phyloP scores from a whole-genome alignment of 2,113 vertebrate genomes.

The Melanerpes aurifrons region DNA sequence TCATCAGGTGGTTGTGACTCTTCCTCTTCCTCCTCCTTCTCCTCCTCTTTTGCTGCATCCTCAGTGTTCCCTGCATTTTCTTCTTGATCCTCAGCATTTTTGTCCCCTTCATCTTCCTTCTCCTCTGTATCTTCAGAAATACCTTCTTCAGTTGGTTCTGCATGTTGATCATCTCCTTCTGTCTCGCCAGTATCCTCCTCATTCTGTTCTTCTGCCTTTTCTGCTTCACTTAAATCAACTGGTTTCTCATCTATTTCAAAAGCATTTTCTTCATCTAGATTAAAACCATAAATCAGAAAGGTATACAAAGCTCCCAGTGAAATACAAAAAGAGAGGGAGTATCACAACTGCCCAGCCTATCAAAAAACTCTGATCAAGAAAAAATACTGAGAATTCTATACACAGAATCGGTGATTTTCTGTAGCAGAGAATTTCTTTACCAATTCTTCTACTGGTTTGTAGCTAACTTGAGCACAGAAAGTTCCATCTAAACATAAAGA shows the following conservation, averaged over 20 bases:
- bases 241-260: constrained; percentile 87
- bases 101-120: constrained; percentile 67
- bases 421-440: neutral
- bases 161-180: constrained; percentile 3
- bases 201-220: constrained; percentile 64
- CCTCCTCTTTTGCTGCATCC: constrained; percentile 22
- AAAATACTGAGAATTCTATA: neutral
- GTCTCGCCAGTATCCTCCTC: constrained; percentile 61
- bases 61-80: constrained; percentile 51
- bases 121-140: constrained; percentile 60
- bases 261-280: constrained; percentile 83
- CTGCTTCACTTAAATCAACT: constrained; percentile 74
- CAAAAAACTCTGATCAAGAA: neutral
- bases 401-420: neutral
- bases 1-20: constrained; percentile 61
- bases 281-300: neutral
- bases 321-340: neutral
- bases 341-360: neutral
- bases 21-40: constrained; percentile 57
- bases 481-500: no score
- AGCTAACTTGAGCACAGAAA: neutral
- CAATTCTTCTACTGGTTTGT: neutral
- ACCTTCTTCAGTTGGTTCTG: constrained; percentile 59
- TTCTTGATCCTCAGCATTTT: constrained; percentile 64
- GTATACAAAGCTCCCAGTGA: neutral